Percentiles rank a stretch among this genome's conserved stretches.
These are phyloP conservation scores for Propithecus perrieri DNA, from an alignment of 2,797 vertebrate species.

Conservation along the genomic window DNA sequence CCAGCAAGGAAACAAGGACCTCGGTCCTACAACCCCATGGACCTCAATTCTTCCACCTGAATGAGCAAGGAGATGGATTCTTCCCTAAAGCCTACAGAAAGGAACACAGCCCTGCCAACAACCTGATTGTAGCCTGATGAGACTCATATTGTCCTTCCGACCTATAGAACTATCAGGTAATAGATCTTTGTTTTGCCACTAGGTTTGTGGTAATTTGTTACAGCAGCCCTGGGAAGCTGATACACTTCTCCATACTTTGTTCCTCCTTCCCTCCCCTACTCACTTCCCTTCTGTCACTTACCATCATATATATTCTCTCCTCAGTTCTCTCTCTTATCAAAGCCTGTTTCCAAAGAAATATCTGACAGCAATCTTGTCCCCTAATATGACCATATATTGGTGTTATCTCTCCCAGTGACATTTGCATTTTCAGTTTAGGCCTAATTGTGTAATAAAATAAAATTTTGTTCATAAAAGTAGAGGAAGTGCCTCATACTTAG, in stretches of 20 bases:
- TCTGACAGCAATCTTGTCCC: not conserved
- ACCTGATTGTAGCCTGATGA: not conserved
- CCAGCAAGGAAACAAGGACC: not conserved
- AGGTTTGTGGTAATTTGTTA: not conserved
- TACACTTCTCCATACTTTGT: not conserved
- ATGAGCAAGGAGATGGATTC: not conserved
- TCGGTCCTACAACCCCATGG: not conserved
- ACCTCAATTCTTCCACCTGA: not conserved
- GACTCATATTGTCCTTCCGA: not conserved
- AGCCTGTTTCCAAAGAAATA: not conserved
- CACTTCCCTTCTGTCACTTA: not conserved
- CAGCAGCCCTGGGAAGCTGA: not conserved
- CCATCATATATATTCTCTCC: rapidly evolving
- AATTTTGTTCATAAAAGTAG: not conserved
- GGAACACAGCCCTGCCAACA: not conserved
- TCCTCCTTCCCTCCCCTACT: not conserved
- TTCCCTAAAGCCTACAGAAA: not conserved
- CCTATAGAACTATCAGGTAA: not conserved
- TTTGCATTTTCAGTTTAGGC: not conserved
- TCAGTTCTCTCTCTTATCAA: not conserved
- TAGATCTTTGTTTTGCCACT: not conserved
- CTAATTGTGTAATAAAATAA: not conserved
- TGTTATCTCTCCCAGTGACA: not conserved
- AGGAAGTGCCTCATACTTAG: not conserved
- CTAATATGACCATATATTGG: not conserved